phyloP scores from a whole-genome alignment of 2,797 vertebrate species.

The Uromys caudimaculatus region DNA sequence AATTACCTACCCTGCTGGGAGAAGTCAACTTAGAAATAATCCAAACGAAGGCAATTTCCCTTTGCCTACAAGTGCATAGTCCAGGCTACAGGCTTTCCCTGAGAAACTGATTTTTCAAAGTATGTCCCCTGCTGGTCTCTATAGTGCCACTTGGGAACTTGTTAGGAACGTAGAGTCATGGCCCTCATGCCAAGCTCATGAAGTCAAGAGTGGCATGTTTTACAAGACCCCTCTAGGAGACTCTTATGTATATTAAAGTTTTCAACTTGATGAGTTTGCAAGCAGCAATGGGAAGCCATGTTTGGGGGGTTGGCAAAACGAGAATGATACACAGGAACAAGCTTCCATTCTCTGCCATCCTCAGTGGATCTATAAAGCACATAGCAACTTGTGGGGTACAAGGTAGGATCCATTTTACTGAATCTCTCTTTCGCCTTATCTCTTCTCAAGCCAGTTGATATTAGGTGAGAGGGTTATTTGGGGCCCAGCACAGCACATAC shows the following conservation, averaged over 20 bases:
- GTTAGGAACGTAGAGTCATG: neutral
- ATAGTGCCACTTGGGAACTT: neutral
- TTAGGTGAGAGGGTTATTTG: neutral
- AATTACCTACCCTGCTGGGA: conserved; percentile 9
- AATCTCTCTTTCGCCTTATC: neutral
- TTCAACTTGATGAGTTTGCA: neutral
- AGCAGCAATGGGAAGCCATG: neutral
- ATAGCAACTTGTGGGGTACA: neutral
- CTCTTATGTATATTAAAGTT: neutral
- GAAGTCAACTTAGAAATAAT: neutral
- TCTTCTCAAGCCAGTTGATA: neutral
- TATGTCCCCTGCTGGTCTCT: neutral
- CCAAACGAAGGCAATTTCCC: neutral
- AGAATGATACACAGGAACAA: neutral
- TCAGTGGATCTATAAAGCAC: neutral
- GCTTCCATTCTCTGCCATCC: neutral
- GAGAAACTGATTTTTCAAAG: neutral
- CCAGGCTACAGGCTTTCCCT: neutral
- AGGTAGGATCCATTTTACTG: too few relatives aligned
- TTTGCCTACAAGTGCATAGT: neutral
- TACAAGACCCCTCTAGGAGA: neutral
- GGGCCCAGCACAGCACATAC: neutral
- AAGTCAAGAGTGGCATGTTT: neutral
- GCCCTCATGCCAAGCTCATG: neutral
- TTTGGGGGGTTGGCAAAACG: neutral